Evolutionary conservation across 2,888 invertebrate genomes (phyloP).

Genomic region (Melitaea athalia): DNA sequence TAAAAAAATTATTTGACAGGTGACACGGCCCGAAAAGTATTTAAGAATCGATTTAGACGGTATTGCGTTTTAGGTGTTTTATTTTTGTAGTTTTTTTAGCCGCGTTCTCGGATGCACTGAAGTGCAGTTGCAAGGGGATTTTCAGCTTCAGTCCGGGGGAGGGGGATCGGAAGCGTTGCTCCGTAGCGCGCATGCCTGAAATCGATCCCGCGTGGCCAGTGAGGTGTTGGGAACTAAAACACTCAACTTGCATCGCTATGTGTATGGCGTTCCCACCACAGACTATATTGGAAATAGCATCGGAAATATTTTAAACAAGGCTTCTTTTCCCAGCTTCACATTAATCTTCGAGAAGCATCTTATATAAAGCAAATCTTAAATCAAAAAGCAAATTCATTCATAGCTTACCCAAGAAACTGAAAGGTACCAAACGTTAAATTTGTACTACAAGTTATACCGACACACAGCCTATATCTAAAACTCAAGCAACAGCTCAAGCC

Average conservation of each 20-base stretch:
- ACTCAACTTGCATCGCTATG: conserved; percentile 58
- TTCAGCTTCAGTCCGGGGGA: conserved; percentile 53
- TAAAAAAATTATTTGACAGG: conserved; percentile 24
- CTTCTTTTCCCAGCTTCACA: too few species aligned
- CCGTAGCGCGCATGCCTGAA: conserved; percentile 67
- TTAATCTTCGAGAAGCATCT: too few species aligned
- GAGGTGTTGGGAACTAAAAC: conserved; percentile 67
- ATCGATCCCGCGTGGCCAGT: conserved; percentile 75
- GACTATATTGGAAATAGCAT: conserved; percentile 14
- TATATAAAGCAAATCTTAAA: too few species aligned
- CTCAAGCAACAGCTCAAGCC: neutral
- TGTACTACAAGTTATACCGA: too few species aligned
- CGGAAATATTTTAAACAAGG: neutral
- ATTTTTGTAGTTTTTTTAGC: conserved; percentile 58
- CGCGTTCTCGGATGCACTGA: conserved; percentile 74
- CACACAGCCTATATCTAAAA: too few species aligned
- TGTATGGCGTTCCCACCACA: conserved; percentile 34
- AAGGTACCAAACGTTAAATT: neutral
- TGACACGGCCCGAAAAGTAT: conserved; percentile 32
- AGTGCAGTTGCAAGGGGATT: conserved; percentile 74
- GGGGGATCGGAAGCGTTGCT: conserved; percentile 56
- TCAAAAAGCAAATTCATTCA: too few species aligned
- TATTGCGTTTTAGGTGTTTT: conserved; percentile 50
- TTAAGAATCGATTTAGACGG: conserved; percentile 36
- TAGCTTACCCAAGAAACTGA: too few species aligned